Evolutionary conservation across 2,113 vertebrate genomes (phyloP).

Genomic region (Eupsittula cactorum): DNA sequence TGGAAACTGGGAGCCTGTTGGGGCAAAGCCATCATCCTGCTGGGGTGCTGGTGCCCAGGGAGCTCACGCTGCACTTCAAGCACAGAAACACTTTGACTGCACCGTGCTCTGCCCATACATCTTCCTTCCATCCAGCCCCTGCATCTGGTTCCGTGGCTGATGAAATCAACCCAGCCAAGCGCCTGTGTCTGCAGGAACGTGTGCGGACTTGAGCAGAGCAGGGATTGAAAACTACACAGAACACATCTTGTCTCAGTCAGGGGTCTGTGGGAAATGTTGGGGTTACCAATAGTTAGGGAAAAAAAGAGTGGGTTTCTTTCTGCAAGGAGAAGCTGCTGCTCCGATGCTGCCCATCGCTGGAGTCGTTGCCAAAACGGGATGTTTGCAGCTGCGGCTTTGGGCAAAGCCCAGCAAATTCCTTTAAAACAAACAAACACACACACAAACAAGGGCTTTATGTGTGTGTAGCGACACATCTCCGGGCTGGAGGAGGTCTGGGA

Average conservation of each 20-base stretch:
- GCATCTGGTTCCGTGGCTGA: not conserved
- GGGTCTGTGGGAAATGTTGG: not conserved
- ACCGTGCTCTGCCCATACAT: rapidly evolving
- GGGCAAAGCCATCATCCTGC: not conserved
- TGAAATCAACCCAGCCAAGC: not conserved
- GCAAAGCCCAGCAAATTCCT: not conserved
- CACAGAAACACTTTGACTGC: not conserved
- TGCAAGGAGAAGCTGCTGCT: not conserved
- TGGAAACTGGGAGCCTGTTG: not conserved
- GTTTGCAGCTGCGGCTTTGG: not conserved
- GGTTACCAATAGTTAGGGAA: not conserved
- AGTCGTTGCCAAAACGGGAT: not conserved
- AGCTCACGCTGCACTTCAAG: not conserved
- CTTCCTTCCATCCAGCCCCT: not conserved
- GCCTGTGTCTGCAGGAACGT: not conserved
- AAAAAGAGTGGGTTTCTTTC: not conserved
- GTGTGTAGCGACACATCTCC: not conserved
- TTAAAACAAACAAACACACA: not conserved
- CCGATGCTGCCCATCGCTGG: not conserved
- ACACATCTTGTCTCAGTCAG: rapidly evolving
- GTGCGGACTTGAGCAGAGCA: not conserved
- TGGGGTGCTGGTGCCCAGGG: rapidly evolving
- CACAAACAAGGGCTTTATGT: not conserved
- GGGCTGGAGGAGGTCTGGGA: not conserved
- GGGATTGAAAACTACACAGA: not conserved